Base-by-base conservation (phyloP, 2,797 vertebrate genomes). In the Molossus molossus region DNA sequence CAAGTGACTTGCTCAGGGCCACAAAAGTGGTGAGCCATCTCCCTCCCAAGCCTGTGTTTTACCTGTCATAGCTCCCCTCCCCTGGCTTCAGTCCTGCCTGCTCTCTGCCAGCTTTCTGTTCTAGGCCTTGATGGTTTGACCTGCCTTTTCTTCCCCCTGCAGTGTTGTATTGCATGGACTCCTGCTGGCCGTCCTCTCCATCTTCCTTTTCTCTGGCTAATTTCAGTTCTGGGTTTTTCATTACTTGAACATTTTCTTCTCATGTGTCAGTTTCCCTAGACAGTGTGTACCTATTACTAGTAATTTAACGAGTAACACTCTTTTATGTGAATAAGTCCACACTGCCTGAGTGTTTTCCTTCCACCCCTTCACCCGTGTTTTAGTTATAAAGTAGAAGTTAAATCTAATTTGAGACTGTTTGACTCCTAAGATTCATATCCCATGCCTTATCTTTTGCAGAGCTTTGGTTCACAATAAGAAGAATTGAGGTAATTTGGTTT, bases 401-500 rank as follows among this genome's bases (percentile, higher is more conserved):
- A 93, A 57, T 89, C 79, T 92, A 40, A 90, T 82, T 93, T 95
- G 94, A 65, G 77, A 21, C 72, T 62, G 17, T 40, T 81, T 91
- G 93, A 69, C 33, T 60, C 50, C 60, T 17, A 50, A 79, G 69
- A 92, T 95, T 94, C 89, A 27, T 95, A 45, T 75, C 55, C 84
- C 33, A 18, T 57, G 60, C 65, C 69, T 94, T 90, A 87, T 87
- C 73, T 96, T 94, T 83, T 72, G 65, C 33, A 81, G 88, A 73
- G 58, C 65, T 92, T 33, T 93, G 69, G 62, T 45, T 94, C 93
- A 27, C 23, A 67, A 37, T 92, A 82, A 96, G 77, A 75, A 0
- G 69, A 60, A 48, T 33, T 79, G 87, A 81, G 94, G 10, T 75
- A 93, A 90, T 96, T 95, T 82, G 37, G 76, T 73, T 97, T 94